phyloP scores from a whole-genome alignment of 2,888 invertebrate species.

The Chorisops tibialis region DNA sequence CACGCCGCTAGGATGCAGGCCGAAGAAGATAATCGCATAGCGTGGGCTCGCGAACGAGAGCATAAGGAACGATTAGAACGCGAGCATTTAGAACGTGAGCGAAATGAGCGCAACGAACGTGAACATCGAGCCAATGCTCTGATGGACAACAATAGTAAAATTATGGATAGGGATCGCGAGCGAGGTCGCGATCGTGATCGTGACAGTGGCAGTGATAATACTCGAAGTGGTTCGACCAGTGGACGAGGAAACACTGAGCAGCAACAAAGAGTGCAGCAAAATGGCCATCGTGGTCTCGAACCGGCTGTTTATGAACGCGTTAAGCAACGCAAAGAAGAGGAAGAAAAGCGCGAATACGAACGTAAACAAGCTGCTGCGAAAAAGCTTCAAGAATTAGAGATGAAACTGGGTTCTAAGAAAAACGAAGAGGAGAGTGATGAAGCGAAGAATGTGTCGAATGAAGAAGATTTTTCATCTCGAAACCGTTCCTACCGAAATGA shows the following conservation, averaged over 20 bases:
- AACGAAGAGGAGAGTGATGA: slow-evolving; percentile 51
- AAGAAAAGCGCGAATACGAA: slow-evolving; percentile 73
- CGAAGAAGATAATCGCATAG: slow-evolving; percentile 36
- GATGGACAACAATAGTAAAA: slow-evolving; percentile 4
- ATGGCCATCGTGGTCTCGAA: slow-evolving; percentile 67
- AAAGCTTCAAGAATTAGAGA: slow-evolving; percentile 66
- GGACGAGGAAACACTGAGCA: slow-evolving; percentile 29
- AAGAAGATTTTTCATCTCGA: slow-evolving; percentile 35
- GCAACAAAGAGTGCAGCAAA: slow-evolving; percentile 34
- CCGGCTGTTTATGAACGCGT: slow-evolving; percentile 79
- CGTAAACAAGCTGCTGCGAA: slow-evolving; percentile 60
- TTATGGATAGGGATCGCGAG: slow-evolving; percentile 35
- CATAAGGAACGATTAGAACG: slow-evolving; percentile 31
- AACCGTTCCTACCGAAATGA: slow-evolving; percentile 9
- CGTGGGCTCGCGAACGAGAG: slow-evolving; percentile 32
- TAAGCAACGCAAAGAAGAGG: slow-evolving; percentile 81
- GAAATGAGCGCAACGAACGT: slow-evolving; percentile 38
- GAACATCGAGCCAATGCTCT: slow-evolving; percentile 31
- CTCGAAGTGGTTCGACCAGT: slow-evolving; percentile 43
- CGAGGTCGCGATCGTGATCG: slow-evolving; percentile 32
- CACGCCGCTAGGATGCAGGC: slow-evolving; percentile 24
- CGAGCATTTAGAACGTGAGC: slow-evolving; percentile 36
- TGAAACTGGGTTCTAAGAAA: slow-evolving; percentile 62
- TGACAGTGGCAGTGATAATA: slow-evolving; percentile 36
- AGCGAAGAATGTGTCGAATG: slow-evolving; percentile 33